Evolutionary conservation across 2,888 invertebrate genomes (phyloP).

Genomic region (Dryobotodes eremita): DNA sequence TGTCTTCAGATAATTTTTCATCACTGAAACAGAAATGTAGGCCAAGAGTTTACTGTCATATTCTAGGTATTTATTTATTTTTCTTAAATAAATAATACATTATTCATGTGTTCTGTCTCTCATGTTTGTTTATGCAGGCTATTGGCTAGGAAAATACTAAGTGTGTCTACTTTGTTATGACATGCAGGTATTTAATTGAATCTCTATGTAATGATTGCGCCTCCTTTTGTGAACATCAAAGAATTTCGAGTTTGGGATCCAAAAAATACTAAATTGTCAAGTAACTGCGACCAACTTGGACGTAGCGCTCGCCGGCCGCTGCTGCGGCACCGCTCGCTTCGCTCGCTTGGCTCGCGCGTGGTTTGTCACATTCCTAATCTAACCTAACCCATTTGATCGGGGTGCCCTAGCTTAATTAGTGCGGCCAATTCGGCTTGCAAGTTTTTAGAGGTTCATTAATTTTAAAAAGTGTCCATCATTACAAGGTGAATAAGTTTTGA

Average conservation of each 20-base stretch:
- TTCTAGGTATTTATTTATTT: conserved; percentile 5
- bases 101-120: not conserved
- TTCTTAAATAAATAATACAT: not conserved
- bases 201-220: not conserved
- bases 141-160: not conserved
- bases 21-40: conserved; percentile 11
- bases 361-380: not conserved
- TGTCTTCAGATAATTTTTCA: conserved; percentile 47
- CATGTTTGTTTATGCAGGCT: not conserved
- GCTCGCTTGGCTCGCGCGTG: not conserved
- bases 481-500: too few relatives aligned
- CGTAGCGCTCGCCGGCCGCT: not conserved
- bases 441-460: too few relatives aligned
- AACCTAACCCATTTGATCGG: not conserved
- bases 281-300: not conserved
- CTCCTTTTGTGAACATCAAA: not conserved
- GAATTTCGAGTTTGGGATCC: too few relatives aligned
- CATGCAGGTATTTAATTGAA: not conserved
- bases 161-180: not conserved
- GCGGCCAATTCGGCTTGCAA: too few relatives aligned
- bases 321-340: too few relatives aligned
- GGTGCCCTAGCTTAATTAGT: too few relatives aligned
- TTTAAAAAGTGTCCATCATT: too few relatives aligned
- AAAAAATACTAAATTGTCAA: not conserved
- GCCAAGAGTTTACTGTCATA: not conserved